phyloP scores from a whole-genome alignment of 1,140 invertebrate species.

The Fopius arisanus region DNA sequence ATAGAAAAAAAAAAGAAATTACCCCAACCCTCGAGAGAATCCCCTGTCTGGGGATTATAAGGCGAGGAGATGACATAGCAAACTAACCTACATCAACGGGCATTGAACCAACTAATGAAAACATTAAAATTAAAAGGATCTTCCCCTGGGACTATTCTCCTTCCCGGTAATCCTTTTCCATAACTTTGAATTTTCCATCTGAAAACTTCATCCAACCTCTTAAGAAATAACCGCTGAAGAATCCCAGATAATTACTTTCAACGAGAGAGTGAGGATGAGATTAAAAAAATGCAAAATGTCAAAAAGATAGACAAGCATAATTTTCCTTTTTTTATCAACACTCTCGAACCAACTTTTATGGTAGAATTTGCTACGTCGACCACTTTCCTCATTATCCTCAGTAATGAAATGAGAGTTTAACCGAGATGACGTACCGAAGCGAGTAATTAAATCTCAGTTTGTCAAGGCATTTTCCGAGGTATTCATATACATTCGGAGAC shows the following conservation, averaged over 20 bases:
- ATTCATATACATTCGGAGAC: not conserved
- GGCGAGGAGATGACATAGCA: slow-evolving; percentile 11
- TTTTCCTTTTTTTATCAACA: slow-evolving; percentile 8
- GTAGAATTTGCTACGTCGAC: slow-evolving; percentile 11
- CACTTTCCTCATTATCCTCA: slow-evolving; percentile 21
- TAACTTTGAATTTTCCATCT: not conserved
- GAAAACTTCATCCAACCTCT: not conserved
- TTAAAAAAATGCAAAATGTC: not conserved
- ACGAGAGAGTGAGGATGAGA: not conserved
- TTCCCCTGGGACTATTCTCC: slow-evolving; percentile 11
- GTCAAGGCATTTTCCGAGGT: slow-evolving; percentile 2
- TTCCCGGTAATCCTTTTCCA: not conserved
- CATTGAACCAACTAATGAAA: slow-evolving; percentile 41
- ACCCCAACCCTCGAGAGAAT: not conserved
- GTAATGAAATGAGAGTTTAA: slow-evolving; percentile 29
- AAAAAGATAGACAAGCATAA: slow-evolving; percentile 5
- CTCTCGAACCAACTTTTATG: slow-evolving; percentile 5
- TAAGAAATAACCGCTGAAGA: not conserved
- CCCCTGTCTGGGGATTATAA: slow-evolving; percentile 7
- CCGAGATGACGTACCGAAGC: slow-evolving; percentile 20
- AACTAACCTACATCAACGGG: slow-evolving; percentile 38
- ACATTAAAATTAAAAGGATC: slow-evolving; percentile 46
- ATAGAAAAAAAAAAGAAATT: not conserved
- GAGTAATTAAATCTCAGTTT: slow-evolving; percentile 31
- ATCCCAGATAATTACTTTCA: not conserved